phyloP scores from a whole-genome alignment of 2,797 vertebrate species.

The Phoeniculus purpureus region DNA sequence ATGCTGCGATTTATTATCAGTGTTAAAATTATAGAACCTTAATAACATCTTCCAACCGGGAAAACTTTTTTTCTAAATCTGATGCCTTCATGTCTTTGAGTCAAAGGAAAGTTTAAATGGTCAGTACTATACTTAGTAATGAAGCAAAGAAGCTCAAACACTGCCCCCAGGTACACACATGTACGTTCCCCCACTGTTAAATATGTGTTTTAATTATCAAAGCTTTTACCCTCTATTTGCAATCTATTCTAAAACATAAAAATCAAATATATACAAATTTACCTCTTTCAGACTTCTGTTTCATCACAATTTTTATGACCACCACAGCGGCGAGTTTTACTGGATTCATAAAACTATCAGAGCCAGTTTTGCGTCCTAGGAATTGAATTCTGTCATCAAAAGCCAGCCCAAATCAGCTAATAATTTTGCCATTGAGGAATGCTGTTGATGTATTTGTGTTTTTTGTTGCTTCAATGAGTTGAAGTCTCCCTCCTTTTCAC shows the following conservation, averaged over 20 bases:
- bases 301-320: neutral
- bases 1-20: neutral
- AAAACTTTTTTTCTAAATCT: neutral
- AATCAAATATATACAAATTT: neutral
- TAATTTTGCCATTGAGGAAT: neutral
- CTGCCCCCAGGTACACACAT: neutral
- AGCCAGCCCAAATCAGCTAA: neutral
- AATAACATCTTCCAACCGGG: neutral
- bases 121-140: neutral
- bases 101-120: neutral
- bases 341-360: constrained; percentile 7
- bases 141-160: neutral
- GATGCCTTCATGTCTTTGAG: neutral
- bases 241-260: neutral
- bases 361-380: neutral
- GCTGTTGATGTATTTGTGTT: neutral
- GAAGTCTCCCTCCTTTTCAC: neutral
- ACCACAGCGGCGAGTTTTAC: neutral
- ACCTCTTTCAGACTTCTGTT: neutral
- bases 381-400: neutral
- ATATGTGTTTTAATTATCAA: neutral
- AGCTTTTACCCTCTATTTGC: neutral
- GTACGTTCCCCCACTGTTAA: neutral
- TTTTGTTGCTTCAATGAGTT: neutral
- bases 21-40: neutral